Conservation (phyloP, 2,113 vertebrate genomes). For the Chunga burmeisteri region DNA sequence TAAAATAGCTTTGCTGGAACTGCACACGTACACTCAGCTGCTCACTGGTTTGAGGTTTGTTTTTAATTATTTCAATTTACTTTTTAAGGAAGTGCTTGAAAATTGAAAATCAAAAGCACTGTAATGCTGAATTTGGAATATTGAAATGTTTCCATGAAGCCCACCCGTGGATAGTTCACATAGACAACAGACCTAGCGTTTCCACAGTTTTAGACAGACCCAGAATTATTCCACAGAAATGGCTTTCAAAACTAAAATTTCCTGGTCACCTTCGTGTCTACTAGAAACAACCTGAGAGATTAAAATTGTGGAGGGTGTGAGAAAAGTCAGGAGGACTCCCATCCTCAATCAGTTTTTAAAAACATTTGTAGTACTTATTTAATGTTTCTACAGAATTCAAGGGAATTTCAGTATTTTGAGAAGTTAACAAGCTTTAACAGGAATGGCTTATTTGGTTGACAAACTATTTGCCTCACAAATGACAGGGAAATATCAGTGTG, state of each 20-base stretch:
- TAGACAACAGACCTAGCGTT: rapidly evolving
- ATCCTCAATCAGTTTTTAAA: neutral
- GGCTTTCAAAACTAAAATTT: neutral
- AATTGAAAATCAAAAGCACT: neutral
- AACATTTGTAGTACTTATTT: neutral
- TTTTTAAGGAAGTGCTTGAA: constrained; percentile 2
- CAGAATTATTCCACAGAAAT: neutral
- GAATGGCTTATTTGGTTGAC: neutral
- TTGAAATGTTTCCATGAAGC: neutral
- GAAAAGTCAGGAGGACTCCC: neutral
- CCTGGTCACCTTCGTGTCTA: neutral
- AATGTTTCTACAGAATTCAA: neutral
- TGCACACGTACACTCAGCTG: neutral
- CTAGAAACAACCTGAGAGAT: neutral
- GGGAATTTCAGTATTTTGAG: neutral
- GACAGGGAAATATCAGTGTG: neutral
- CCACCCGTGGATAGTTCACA: neutral
- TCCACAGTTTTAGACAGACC: neutral
- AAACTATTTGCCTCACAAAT: neutral
- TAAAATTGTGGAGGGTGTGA: neutral
- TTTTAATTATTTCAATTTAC: constrained; percentile 7
- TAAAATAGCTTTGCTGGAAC: neutral
- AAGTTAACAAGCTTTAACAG: neutral
- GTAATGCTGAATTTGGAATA: neutral
- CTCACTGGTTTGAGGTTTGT: neutral